Conservation (phyloP, 2,888 invertebrate genomes). For the Aethes cnicana region DNA sequence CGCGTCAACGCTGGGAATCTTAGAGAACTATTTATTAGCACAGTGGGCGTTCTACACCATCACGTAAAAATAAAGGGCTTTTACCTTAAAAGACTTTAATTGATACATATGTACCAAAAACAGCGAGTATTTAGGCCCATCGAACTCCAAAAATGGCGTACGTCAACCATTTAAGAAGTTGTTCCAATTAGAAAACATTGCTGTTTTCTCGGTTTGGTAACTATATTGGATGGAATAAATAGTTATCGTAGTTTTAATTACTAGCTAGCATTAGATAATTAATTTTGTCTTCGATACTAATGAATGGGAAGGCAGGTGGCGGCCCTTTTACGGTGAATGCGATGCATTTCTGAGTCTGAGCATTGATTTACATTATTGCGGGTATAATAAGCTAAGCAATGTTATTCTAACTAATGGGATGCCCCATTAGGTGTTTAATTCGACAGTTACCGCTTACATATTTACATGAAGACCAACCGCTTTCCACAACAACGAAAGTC, state of each 20-base stretch:
- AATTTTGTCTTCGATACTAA: background rate
- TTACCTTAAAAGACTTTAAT: constrained; percentile 52
- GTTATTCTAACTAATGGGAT: background rate
- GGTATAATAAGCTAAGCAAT: constrained; percentile 7
- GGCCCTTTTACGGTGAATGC: constrained; percentile 9
- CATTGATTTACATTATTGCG: constrained; percentile 4
- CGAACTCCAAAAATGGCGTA: constrained; percentile 37
- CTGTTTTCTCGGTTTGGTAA: constrained; percentile 42
- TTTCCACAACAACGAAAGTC: too few species aligned
- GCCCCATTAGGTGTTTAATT: too few species aligned
- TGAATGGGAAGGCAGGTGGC: constrained; percentile 12
- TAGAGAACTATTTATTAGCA: constrained; percentile 48
- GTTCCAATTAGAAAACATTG: constrained; percentile 58
- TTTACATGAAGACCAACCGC: too few species aligned
- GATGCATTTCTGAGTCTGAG: constrained; percentile 6
- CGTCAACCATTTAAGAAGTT: constrained; percentile 49
- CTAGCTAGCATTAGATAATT: constrained; percentile 37
- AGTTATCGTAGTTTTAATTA: constrained; percentile 38
- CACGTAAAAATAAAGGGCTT: constrained; percentile 31
- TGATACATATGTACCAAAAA: constrained; percentile 53
- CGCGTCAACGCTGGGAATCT: constrained; percentile 58
- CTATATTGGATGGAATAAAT: constrained; percentile 43
- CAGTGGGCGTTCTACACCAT: constrained; percentile 34
- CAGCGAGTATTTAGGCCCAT: constrained; percentile 41
- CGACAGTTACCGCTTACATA: too few species aligned